phyloP scores from a whole-genome alignment of 2,888 invertebrate species.

The Mythimna pallens region DNA sequence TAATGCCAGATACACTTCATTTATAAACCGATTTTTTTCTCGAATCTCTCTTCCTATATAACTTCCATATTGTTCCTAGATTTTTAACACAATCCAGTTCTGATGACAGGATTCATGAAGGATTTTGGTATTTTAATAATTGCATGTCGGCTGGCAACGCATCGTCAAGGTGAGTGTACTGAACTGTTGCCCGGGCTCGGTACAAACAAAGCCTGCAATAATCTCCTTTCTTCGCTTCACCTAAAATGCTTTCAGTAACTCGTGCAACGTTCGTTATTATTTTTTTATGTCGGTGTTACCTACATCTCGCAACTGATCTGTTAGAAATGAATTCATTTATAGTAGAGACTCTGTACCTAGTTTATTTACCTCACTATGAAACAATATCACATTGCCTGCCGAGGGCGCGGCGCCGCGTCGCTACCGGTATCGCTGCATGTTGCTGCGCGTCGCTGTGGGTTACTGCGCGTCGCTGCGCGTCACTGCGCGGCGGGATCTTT shows the following conservation, averaged over 20 bases:
- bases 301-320: neutral
- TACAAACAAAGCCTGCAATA: neutral
- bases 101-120: no score
- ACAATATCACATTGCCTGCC: neutral
- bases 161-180: neutral
- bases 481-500: neutral
- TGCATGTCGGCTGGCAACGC: neutral
- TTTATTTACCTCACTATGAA: neutral
- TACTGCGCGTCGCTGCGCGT: no score
- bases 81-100: no score
- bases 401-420: neutral
- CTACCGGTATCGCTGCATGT: no score
- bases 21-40: no score
- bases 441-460: no score
- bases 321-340: neutral
- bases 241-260: neutral
- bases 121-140: neutral
- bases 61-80: no score
- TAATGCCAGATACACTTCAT: no score
- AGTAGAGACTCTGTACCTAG: neutral
- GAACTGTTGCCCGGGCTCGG: neutral
- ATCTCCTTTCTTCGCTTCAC: neutral
- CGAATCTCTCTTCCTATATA: no score
- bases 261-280: no score
- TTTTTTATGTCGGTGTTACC: no score